Conservation (phyloP, 1,140 invertebrate genomes). For the Paraescarpia echinospica region DNA sequence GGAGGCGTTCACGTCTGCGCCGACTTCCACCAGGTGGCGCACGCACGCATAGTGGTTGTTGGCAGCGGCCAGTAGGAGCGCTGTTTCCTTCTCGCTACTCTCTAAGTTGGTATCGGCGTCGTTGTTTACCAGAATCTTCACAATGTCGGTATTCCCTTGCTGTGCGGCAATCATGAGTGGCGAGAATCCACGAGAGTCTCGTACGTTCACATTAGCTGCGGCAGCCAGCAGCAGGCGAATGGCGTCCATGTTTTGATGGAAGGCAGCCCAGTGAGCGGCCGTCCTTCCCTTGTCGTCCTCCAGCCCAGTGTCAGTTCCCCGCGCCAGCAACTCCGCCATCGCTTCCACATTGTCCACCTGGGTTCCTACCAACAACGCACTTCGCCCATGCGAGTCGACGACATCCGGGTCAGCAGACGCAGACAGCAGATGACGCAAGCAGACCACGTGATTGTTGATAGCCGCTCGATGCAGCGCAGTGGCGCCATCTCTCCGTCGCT, state of each 20-base stretch:
- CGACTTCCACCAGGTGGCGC: neutral
- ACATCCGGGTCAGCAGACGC: neutral
- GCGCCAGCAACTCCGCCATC: neutral
- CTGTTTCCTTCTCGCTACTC: neutral
- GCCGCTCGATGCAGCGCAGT: slow-evolving; percentile 1
- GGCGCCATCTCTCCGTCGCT: neutral
- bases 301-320: neutral
- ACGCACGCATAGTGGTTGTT: neutral
- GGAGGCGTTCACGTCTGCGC: neutral
- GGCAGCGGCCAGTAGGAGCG: neutral
- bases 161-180: slow-evolving; percentile 11
- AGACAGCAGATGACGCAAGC: neutral
- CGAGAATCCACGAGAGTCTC: neutral
- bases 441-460: neutral
- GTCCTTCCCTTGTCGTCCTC: neutral
- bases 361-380: neutral
- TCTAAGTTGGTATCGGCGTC: neutral
- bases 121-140: neutral
- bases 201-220: neutral
- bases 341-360: neutral
- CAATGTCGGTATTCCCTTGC: neutral
- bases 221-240: neutral
- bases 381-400: neutral
- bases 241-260: neutral
- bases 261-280: neutral